Base-by-base conservation (phyloP, 92 coral and sea anemone genomes). In the Siderastrea siderea region DNA sequence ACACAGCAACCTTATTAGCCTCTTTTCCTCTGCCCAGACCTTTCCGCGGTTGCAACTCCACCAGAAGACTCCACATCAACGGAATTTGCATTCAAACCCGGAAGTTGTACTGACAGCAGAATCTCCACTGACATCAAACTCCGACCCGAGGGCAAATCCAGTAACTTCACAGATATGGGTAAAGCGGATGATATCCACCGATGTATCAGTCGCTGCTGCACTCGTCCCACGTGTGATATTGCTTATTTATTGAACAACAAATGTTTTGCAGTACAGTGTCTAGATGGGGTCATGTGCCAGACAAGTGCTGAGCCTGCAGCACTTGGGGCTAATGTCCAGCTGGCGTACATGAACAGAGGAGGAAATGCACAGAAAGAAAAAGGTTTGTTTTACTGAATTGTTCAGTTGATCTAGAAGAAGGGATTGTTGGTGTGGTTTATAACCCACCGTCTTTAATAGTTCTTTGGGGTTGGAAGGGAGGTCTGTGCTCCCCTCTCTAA, bases 331-430 rank as follows among this genome's bases (percentile, higher is more conserved):
- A 94, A 95, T 68, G 98, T 93, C 2, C 91, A 90, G 75, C 86
- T 97, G 60, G 99, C 99, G 1, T 97, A 95, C 78, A 97, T 97
- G 99, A 95, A 94, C 63, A 92, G 99, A 71, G 86, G 91, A 54
- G 84, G 90, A 38, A 76, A 72, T 57, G 89, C 86, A 4, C 92
- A 86, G 74, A 95, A 94, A 67, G 98, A 97, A 69, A 94, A 91
- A 91, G 99, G 99, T 95, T 4, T 43, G 87, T 8, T 26, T 0
- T 11, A 8, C 50, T 26, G 38, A 26, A 12, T 10, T 13, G 10
- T 19, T 3, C 49, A 16, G 10, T 46, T 44, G 3, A 38, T n/a
- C 7, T 14, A 5, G 2, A 7, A 12, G 13, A 16, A 61, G 66
- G 4, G 57, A 5, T 52, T 52, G 5, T 52, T 52, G 57, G 5